Conservation (phyloP, 2,797 vertebrate species). For the Artibeus jamaicensis region DNA sequence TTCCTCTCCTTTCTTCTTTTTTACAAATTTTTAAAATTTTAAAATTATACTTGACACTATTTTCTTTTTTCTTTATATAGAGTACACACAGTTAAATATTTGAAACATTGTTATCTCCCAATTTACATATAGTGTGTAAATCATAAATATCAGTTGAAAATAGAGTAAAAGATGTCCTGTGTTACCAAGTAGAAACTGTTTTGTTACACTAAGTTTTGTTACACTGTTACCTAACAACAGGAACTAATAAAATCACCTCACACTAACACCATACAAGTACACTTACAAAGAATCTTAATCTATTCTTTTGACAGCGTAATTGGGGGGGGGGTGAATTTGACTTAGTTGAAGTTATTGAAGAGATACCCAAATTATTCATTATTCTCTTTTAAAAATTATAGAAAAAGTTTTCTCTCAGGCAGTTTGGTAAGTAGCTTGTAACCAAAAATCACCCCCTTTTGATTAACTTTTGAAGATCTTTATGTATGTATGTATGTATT, state of each 20-base stretch:
- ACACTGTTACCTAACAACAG: background rate
- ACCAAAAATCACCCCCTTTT: background rate
- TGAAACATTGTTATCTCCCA: background rate
- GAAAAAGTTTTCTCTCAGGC: background rate
- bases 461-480: too few relatives aligned
- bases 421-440: background rate
- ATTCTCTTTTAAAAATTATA: background rate
- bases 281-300: background rate
- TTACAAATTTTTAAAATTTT: background rate
- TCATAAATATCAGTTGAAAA: conserved; percentile 6
- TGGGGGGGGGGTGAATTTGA: background rate
- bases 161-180: background rate
- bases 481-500: too few relatives aligned
- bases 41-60: background rate
- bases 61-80: background rate
- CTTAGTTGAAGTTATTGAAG: background rate
- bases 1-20: background rate
- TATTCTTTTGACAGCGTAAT: background rate
- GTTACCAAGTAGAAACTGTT: conserved; percentile 5
- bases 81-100: background rate
- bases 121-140: background rate
- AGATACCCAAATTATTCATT: background rate
- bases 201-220: background rate
- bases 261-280: background rate
- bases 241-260: background rate